A percentile compares a stretch with the other conserved stretches of the same genome.
Conservation (phyloP, 2,797 vertebrate genomes). For the Micropoecilia bifurca region DNA sequence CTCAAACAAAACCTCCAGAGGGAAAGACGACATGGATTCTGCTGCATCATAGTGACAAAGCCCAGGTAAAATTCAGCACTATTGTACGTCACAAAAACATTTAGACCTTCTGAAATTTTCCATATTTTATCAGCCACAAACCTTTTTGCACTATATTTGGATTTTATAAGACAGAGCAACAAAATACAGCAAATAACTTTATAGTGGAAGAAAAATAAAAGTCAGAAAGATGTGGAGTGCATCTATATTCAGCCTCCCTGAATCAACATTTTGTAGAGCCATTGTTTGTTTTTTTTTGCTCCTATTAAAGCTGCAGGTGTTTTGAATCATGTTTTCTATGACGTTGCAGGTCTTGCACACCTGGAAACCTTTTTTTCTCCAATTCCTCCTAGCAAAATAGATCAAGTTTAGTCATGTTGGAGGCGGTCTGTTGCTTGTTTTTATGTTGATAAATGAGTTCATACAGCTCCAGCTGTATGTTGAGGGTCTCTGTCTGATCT, state of each 20-base stretch:
- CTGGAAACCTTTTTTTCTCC: neutral
- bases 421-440: neutral
- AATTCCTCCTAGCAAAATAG: neutral
- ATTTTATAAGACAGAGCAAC: neutral
- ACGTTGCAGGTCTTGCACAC: neutral
- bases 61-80: conserved; percentile 19
- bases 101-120: neutral
- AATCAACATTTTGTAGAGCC: neutral
- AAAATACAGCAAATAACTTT: neutral
- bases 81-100: neutral
- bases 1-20: conserved; percentile 3
- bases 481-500: neutral
- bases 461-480: neutral
- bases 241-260: neutral
- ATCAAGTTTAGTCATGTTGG: neutral
- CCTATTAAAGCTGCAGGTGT: neutral
- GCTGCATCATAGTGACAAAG: conserved; percentile 5
- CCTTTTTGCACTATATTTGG: neutral
- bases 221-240: neutral
- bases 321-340: neutral
- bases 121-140: neutral
- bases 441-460: neutral
- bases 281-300: neutral
- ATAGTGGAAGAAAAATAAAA: neutral
- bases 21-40: conserved; percentile 7